These are phyloP conservation scores for Parazoanthus atlanticus DNA, from an alignment of 92 coral and sea anemone genomes.

Conservation along the genomic window DNA sequence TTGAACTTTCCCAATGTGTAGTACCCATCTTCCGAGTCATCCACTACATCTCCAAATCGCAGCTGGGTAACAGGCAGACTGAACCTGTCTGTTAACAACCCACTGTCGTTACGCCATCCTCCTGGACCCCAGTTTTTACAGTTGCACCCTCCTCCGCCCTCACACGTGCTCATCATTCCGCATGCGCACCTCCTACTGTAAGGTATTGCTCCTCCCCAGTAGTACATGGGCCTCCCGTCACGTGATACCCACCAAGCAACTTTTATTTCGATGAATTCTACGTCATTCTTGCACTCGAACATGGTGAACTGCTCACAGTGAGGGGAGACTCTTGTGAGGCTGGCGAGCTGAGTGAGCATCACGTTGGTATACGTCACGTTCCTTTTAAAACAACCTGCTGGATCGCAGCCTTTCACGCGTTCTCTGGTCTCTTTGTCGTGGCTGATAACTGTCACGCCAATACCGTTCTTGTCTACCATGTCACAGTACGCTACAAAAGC, in stretches of 20 bases:
- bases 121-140: constrained; percentile 27
- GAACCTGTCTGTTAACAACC: constrained; percentile 47
- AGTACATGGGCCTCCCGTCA: constrained; percentile 19
- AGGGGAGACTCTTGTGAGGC: constrained; percentile 23
- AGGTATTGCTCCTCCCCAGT: constrained; percentile 51
- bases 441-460: constrained; percentile 60
- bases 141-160: constrained; percentile 19
- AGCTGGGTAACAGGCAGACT: constrained; percentile 43
- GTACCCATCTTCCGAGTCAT: constrained; percentile 25
- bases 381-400: neutral
- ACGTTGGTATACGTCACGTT: constrained; percentile 11
- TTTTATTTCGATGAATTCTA: neutral
- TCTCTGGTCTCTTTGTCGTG: constrained; percentile 60
- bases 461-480: constrained; percentile 54
- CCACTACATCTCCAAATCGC: too few species aligned
- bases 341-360: constrained; percentile 15
- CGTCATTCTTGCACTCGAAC: constrained; percentile 25
- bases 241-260: constrained; percentile 46
- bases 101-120: constrained; percentile 59
- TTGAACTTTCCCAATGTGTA: constrained; percentile 57
- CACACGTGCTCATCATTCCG: constrained; percentile 46
- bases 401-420: constrained; percentile 40
- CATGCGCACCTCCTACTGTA: constrained; percentile 52
- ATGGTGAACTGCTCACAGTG: constrained; percentile 53
- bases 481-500: constrained; percentile 48